phyloP scores from a whole-genome alignment of 2,797 vertebrate genomes.

The Mormyrops boulengeri region DNA sequence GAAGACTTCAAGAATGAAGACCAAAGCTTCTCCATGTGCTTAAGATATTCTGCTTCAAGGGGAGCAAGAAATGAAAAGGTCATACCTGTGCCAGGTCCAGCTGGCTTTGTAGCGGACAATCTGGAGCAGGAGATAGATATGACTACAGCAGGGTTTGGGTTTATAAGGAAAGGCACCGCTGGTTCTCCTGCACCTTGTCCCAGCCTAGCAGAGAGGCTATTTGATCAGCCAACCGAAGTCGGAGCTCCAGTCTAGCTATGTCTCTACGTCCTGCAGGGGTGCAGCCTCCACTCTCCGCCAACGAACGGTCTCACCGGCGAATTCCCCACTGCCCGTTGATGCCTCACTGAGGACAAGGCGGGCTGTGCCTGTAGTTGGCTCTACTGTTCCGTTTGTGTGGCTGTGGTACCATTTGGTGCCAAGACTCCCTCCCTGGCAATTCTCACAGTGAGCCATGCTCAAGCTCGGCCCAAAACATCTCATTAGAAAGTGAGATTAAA shows the following conservation, averaged over 20 bases:
- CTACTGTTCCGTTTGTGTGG: neutral
- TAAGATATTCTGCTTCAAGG: conserved; percentile 5
- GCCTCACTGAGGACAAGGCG: neutral
- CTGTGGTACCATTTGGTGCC: neutral
- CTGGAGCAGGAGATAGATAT: neutral
- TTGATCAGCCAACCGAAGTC: neutral
- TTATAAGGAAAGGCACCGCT: neutral
- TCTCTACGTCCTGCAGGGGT: neutral
- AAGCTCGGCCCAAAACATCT: neutral
- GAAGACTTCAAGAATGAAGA: neutral
- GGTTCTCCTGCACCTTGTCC: neutral
- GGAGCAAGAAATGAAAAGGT: neutral
- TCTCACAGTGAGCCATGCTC: neutral
- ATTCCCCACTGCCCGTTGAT: neutral
- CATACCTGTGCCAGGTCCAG: neutral
- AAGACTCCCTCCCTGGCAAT: neutral
- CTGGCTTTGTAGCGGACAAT: neutral
- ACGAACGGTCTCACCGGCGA: neutral
- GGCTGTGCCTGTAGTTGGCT: neutral
- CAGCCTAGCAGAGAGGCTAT: neutral
- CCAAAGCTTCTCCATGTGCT: conserved; percentile 6
- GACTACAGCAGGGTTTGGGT: neutral
- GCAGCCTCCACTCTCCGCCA: neutral
- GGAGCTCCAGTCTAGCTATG: neutral
- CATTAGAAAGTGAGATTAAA: conserved; percentile 1